phyloP scores from a whole-genome alignment of 2,113 vertebrate species.

The Trematomus loennbergii region DNA sequence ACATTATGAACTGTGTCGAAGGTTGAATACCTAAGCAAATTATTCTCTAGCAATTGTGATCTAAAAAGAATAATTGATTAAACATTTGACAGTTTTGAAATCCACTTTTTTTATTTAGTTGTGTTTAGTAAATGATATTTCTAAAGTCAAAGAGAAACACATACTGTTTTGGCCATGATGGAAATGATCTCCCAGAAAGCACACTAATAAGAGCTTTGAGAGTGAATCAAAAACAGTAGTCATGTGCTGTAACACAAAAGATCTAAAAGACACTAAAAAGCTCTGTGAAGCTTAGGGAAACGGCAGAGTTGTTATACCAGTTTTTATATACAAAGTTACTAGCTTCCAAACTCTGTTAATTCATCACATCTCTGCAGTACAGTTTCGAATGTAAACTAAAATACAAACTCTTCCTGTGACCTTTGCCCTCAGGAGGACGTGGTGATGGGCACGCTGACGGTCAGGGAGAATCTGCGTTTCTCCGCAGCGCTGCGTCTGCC shows the following conservation, averaged over 20 bases:
- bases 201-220: background rate
- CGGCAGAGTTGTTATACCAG: background rate
- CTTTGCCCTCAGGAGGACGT: constrained; percentile 88
- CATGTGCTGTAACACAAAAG: too few species aligned
- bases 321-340: too few species aligned
- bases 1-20: too few species aligned
- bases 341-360: background rate
- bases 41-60: too few species aligned
- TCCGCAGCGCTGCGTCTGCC: constrained; percentile 94
- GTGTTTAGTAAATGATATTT: too few species aligned
- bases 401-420: background rate
- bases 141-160: too few species aligned
- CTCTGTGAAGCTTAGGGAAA: background rate
- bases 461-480: constrained; percentile 94
- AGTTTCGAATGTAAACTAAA: background rate
- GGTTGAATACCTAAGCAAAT: too few species aligned
- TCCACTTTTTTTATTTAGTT: too few species aligned
- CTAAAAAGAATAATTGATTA: too few species aligned
- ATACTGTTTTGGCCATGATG: too few species aligned
- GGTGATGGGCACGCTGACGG: constrained; percentile 94
- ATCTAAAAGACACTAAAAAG: background rate
- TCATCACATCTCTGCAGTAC: background rate
- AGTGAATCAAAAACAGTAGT: too few species aligned
- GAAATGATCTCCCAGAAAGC: background rate
- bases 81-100: too few species aligned